Conservation (phyloP, 2,113 vertebrate genomes). For the Otis tarda region DNA sequence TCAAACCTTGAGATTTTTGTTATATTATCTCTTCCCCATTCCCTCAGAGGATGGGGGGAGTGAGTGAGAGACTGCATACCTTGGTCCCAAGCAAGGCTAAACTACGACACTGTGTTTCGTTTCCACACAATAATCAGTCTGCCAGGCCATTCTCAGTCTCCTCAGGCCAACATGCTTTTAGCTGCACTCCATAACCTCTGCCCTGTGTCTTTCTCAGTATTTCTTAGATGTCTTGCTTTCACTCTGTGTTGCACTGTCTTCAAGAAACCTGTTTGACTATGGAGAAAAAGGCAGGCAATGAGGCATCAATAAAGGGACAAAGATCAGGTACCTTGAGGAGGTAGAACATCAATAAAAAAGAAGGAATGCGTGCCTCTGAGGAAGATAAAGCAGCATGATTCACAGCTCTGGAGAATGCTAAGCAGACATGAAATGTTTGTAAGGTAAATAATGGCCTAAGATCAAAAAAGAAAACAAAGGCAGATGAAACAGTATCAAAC, state of each 20-base stretch:
- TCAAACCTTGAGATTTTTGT: no score
- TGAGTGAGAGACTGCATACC: no score
- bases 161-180: background rate
- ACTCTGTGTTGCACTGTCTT: background rate
- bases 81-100: no score
- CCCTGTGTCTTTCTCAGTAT: background rate
- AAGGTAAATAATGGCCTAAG: slow-evolving; percentile 39
- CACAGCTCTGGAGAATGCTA: slow-evolving; percentile 25
- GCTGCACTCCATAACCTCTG: background rate
- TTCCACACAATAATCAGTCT: background rate
- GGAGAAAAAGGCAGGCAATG: slow-evolving; percentile 20
- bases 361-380: background rate
- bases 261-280: background rate
- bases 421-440: slow-evolving; percentile 12
- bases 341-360: slow-evolving; percentile 26
- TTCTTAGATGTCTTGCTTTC: slow-evolving; percentile 23
- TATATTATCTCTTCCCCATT: no score
- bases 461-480: slow-evolving; percentile 36
- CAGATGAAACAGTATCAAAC: slow-evolving; percentile 14
- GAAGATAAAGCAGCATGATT: background rate
- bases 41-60: no score
- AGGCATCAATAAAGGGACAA: slow-evolving; percentile 45
- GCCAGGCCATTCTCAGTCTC: background rate
- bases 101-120: background rate
- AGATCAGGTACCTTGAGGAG: slow-evolving; percentile 32